Conservation (phyloP, 2,888 invertebrate species). For the Andrena flavipes region DNA sequence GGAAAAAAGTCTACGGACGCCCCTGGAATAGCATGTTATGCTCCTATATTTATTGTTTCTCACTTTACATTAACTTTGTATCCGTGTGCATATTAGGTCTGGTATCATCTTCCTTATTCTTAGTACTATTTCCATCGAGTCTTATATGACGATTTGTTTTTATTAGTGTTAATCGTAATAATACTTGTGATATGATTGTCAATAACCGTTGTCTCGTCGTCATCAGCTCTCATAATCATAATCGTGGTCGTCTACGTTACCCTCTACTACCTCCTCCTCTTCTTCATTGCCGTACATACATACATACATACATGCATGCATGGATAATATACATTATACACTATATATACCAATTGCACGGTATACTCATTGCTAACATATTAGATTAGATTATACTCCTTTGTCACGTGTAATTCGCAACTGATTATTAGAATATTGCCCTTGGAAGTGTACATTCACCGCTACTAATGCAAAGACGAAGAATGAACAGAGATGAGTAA, state of each 20-base stretch:
- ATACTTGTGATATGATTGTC: background rate
- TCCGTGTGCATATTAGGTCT: background rate
- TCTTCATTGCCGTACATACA: background rate
- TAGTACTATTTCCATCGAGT: background rate
- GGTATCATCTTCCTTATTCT: conserved; percentile 11
- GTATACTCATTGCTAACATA: background rate
- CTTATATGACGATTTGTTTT: background rate
- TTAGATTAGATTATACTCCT: background rate
- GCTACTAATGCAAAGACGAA: conserved; percentile 1
- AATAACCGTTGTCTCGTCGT: background rate
- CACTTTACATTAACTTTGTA: conserved; percentile 17
- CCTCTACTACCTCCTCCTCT: background rate
- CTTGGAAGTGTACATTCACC: conserved; percentile 19
- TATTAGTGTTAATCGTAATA: background rate
- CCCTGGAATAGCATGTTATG: background rate
- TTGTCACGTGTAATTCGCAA: background rate
- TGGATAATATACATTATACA: background rate
- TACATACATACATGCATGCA: background rate
- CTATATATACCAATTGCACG: conserved; percentile 21
- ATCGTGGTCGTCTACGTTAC: background rate
- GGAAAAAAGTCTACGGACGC: too few relatives aligned
- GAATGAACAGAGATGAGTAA: conserved; percentile 25
- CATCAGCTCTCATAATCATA: background rate
- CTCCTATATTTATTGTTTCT: conserved; percentile 9
- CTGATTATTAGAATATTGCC: background rate